Conservation (phyloP, 2,113 vertebrate species). For the Spilogale gracilis region DNA sequence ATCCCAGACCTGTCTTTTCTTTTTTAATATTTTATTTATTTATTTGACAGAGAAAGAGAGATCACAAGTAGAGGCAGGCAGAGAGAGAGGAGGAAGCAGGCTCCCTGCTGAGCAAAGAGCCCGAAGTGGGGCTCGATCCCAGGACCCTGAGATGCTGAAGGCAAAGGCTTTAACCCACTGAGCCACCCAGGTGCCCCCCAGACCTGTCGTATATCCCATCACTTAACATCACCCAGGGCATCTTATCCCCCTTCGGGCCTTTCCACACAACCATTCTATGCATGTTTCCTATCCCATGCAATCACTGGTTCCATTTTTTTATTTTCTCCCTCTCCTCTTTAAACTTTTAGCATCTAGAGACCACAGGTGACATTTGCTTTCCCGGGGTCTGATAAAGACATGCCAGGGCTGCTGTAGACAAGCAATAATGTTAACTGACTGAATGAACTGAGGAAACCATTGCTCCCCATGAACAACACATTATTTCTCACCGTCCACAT, state of each 20-base stretch:
- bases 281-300: neutral
- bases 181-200: neutral
- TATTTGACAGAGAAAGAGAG: too few species aligned
- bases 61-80: too few species aligned
- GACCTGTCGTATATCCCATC: neutral
- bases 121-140: too few species aligned
- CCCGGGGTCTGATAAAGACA: neutral
- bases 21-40: too few species aligned
- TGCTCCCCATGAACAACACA: fast-evolving
- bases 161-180: too few species aligned
- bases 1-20: neutral
- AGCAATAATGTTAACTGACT: neutral
- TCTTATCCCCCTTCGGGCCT: neutral
- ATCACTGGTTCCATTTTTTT: neutral
- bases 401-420: neutral
- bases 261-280: neutral
- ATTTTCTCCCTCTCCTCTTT: neutral
- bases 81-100: too few species aligned
- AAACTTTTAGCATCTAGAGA: neutral
- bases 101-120: too few species aligned
- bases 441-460: neutral
- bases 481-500: neutral
- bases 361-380: neutral
- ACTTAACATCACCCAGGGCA: neutral
- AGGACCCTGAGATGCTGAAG: too few species aligned